Conservation (phyloP, 1,140 invertebrate genomes). For the Vollenhovia emeryi region DNA sequence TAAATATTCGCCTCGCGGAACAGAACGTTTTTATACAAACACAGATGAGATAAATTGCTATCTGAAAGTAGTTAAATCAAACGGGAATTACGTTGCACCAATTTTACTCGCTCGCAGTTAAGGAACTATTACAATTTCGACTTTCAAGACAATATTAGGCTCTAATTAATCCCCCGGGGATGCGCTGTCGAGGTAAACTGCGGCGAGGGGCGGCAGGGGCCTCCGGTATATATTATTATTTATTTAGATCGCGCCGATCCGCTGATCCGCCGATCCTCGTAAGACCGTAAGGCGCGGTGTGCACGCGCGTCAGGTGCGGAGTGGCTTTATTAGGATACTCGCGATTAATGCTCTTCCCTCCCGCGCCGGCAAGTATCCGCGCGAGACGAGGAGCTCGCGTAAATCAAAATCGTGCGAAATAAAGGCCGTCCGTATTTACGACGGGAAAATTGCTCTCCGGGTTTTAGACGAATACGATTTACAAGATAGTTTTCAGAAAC, state of each 20-base stretch:
- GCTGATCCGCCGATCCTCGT: neutral
- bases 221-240: neutral
- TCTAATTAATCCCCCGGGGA: neutral
- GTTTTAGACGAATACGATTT: slow-evolving; percentile 48
- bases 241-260: neutral
- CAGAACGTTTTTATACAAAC: neutral
- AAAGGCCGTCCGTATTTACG: slow-evolving; percentile 6
- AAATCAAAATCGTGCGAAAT: slow-evolving; percentile 39
- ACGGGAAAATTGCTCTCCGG: slow-evolving; percentile 20
- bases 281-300: neutral
- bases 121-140: neutral
- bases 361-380: neutral
- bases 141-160: neutral
- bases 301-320: neutral
- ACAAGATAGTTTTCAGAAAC: slow-evolving; percentile 51
- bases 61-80: neutral
- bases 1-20: neutral
- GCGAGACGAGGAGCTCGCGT: neutral
- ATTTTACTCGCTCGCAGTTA: neutral
- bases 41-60: neutral
- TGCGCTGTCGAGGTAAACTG: neutral
- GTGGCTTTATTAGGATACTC: neutral
- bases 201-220: too few relatives aligned
- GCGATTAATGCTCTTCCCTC: neutral
- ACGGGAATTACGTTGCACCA: neutral